Base-by-base conservation (phyloP, 2,113 vertebrate genomes). In the Cyanoderma ruficeps region DNA sequence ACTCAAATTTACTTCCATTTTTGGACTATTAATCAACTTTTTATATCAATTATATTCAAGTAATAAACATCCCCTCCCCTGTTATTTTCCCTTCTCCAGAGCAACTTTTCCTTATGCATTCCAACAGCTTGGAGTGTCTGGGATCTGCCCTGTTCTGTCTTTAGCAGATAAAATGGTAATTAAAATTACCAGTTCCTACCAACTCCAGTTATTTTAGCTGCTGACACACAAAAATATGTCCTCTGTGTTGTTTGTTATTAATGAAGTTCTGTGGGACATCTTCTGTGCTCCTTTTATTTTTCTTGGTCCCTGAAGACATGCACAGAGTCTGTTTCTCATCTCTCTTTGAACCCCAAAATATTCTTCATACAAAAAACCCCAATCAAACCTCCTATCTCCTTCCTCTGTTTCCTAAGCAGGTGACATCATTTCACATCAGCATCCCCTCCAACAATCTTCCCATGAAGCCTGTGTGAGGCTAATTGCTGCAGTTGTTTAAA, bases 11-110 rank as follows among this genome's bases (percentile, higher is more conserved):
- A 63, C 49, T 84, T 93, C 64, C 44, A 90, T 68, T 89, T 94
- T 94, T 92, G 44, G 30, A 59, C 69, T 64, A 89, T 78, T 97
- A 77, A 90, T 89, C 71, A 93, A 52, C 56, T 75, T 87, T 71
- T 52, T 87, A 5, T 83, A 92, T 90, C 79, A 90, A 59, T 92
- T 90, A 61, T 86, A 74, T 65, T 37, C 39, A 70, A 90, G 68
- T 83, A 74, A 44, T 72, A 93, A 93, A 95, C 80, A 81, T 77
- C 59, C 12, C 42, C 68, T 83, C 67, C 75, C 55, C 23, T 74
- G 17, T 63, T 90, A 39, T 52, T 93, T 71, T 77, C 11, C 4
- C 42, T 82, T 94, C 63, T 83, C 46, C 79, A 76, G 35, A 87
- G 27, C 56, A 84, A 71, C 61, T 92, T 94, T 80, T 37, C 59